phyloP scores from a whole-genome alignment of 2,797 vertebrate genomes.

The Vultur gryphus region DNA sequence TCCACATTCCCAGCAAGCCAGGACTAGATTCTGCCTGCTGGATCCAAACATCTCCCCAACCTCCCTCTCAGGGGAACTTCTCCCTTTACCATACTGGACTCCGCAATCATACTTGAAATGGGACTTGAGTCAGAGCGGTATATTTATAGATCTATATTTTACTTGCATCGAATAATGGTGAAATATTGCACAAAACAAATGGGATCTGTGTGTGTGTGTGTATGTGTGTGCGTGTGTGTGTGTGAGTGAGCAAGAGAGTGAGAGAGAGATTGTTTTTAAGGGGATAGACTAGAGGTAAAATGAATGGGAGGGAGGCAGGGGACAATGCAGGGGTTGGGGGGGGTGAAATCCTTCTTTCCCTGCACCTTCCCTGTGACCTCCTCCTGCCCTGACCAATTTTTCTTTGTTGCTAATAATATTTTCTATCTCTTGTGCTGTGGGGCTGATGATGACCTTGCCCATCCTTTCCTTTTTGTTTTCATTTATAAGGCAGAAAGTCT shows the following conservation, averaged over 20 bases:
- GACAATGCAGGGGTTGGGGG: not conserved
- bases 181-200: constrained; percentile 62
- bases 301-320: not conserved
- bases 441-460: constrained; percentile 23
- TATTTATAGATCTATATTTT: constrained; percentile 72
- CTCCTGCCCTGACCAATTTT: constrained; percentile 22
- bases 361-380: not conserved
- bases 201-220: not conserved
- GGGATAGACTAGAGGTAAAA: not conserved
- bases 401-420: constrained; percentile 51
- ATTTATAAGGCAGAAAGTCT: constrained; percentile 14
- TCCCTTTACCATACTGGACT: constrained; percentile 55
- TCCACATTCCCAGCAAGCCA: constrained; percentile 42
- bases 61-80: constrained; percentile 59
- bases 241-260: not conserved
- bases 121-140: constrained; percentile 61
- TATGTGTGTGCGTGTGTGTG: not conserved
- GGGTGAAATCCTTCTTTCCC: not conserved
- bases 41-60: constrained; percentile 22
- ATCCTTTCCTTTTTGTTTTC: constrained; percentile 27
- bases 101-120: constrained; percentile 68
- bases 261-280: constrained; percentile 6
- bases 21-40: constrained; percentile 37
- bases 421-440: constrained; percentile 49
- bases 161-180: constrained; percentile 67